phyloP scores from a whole-genome alignment of 2,113 vertebrate species.

The Onychostruthus taczanowskii region DNA sequence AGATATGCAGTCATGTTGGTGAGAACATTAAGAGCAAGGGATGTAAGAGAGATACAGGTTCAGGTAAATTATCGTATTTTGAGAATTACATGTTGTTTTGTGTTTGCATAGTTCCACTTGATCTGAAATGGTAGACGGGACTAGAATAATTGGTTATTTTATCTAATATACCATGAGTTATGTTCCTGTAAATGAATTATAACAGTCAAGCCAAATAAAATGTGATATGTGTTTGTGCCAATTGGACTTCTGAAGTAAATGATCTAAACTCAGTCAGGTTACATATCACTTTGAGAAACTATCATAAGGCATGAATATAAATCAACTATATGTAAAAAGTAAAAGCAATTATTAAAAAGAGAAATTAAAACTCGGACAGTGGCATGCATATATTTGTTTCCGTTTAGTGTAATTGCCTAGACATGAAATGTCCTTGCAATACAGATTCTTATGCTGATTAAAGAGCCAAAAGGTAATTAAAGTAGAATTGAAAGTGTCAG shows the following conservation, averaged over 20 bases:
- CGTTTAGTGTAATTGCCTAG: background rate
- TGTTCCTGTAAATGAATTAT: background rate
- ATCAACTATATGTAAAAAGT: background rate
- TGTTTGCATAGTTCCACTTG: background rate
- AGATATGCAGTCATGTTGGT: background rate
- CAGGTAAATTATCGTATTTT: background rate
- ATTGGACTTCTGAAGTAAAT: background rate
- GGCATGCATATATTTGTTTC: conserved; percentile 7
- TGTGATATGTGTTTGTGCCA: background rate
- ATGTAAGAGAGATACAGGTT: background rate
- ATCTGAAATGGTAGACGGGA: background rate
- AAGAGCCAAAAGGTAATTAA: conserved; percentile 31
- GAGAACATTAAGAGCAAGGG: background rate
- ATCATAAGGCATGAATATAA: background rate
- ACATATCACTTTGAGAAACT: conserved; percentile 16
- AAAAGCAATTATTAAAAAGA: background rate
- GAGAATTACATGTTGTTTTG: background rate
- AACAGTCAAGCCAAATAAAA: background rate
- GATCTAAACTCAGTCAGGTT: background rate
- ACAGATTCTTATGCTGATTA: background rate
- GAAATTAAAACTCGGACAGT: background rate
- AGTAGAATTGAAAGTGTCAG: conserved; percentile 30
- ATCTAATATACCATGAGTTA: background rate
- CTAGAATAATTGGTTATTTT: background rate
- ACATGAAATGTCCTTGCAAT: background rate